A percentile compares a stretch with the other conserved stretches of the same genome.
Evolutionary conservation across 92 coral and sea anemone species (phyloP).

Genomic region (Paramuricea clavata): DNA sequence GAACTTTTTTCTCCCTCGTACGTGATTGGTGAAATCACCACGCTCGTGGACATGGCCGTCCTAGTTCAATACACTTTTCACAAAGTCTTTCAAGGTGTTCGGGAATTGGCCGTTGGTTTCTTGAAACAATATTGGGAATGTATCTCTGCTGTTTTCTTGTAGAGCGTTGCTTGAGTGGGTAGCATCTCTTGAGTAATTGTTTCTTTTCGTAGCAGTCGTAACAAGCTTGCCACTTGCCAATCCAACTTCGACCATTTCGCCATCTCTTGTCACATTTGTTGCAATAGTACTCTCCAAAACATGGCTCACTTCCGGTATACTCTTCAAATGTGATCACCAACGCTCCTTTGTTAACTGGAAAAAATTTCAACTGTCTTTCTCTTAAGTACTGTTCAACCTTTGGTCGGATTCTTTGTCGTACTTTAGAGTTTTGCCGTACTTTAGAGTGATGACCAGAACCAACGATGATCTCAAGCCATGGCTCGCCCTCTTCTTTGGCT

Average conservation of each 20-base stretch:
- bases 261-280: conserved; percentile 35
- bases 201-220: background rate
- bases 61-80: background rate
- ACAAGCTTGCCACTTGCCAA: conserved; percentile 15
- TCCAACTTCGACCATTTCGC: conserved; percentile 49
- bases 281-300: conserved; percentile 50
- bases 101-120: background rate
- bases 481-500: background rate
- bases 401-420: conserved; percentile 40
- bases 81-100: background rate
- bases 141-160: background rate
- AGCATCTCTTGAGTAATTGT: background rate
- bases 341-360: conserved; percentile 47
- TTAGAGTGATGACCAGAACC: conserved; percentile 58
- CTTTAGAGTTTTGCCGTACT: too few relatives aligned
- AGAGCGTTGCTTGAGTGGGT: background rate
- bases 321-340: conserved; percentile 46
- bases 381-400: conserved; percentile 37
- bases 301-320: conserved; percentile 45
- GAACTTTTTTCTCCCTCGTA: too few relatives aligned
- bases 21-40: too few relatives aligned
- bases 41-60: background rate
- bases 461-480: conserved; percentile 61
- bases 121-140: background rate
- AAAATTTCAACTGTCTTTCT: background rate